Evolutionary conservation across 2,113 vertebrate species (phyloP).

Genomic region (Hirundichthys speculiger): DNA sequence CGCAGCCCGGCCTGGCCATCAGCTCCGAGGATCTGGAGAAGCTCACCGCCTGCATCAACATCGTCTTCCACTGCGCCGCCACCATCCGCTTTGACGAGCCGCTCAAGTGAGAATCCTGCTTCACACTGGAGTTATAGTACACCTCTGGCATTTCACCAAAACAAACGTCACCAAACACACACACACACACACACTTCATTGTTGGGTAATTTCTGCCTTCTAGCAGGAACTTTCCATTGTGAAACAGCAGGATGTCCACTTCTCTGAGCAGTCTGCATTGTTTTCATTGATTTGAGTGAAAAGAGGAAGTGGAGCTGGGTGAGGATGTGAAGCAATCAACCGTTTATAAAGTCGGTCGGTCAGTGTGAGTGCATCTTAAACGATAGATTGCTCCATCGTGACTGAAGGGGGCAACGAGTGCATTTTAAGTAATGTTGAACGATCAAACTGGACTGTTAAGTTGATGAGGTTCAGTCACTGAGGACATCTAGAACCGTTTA

Average conservation of each 20-base stretch:
- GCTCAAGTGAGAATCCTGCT: constrained; percentile 82
- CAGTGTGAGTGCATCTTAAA: not conserved
- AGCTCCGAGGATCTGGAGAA: constrained; percentile 85
- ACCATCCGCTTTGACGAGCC: constrained; percentile 93
- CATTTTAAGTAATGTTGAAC: too few relatives aligned
- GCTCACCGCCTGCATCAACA: constrained; percentile 84
- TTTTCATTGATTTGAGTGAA: not conserved
- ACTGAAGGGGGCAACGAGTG: too few relatives aligned
- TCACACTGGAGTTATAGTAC: not conserved
- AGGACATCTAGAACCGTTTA: too few relatives aligned
- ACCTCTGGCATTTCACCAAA: too few relatives aligned
- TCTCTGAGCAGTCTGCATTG: not conserved
- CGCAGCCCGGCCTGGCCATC: constrained; percentile 89
- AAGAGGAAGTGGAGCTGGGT: constrained; percentile 15
- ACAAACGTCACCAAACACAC: too few relatives aligned
- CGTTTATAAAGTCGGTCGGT: not conserved
- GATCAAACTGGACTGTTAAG: too few relatives aligned
- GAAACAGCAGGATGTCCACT: constrained; percentile 6
- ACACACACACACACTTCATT: too few relatives aligned
- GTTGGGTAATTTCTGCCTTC: not conserved
- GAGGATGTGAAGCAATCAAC: constrained; percentile 33
- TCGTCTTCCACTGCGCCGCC: constrained; percentile 96
- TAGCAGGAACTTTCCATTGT: constrained; percentile 21
- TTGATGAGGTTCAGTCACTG: too few relatives aligned
- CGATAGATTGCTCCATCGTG: too few relatives aligned